These are phyloP conservation scores for Aricia artaxerxes DNA, from an alignment of 2,888 invertebrate species.

Conservation along the genomic window DNA sequence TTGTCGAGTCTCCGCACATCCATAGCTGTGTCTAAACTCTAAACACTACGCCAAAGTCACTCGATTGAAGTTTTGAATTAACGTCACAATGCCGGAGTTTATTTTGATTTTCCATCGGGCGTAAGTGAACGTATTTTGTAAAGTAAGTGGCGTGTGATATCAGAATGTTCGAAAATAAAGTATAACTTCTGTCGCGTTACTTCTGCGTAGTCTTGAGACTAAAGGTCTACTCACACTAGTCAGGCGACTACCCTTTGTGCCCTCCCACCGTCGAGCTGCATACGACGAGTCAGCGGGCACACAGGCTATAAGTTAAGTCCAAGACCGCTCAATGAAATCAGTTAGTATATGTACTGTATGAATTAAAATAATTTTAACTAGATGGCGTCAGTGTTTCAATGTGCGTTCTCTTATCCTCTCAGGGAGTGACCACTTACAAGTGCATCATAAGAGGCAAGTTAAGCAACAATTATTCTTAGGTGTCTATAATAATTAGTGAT, in stretches of 20 bases:
- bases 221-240: conserved; percentile 28
- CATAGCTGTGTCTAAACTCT: not conserved
- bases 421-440: not conserved
- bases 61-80: too few relatives aligned
- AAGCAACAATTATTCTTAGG: conserved; percentile 32
- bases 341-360: conserved; percentile 15
- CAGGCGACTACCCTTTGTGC: conserved; percentile 5
- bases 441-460: conserved; percentile 4
- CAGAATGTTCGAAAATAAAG: too few relatives aligned
- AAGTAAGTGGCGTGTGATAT: too few relatives aligned
- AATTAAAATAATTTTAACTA: conserved; percentile 17
- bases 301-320: conserved; percentile 18
- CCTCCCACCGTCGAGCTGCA: conserved; percentile 27
- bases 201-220: not conserved
- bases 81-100: not conserved
- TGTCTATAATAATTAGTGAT: conserved; percentile 32
- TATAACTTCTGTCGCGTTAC: not conserved
- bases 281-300: conserved; percentile 15
- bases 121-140: too few relatives aligned
- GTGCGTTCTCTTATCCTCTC: conserved; percentile 1
- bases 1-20: conserved; percentile 15
- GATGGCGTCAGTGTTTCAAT: conserved; percentile 26
- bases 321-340: conserved; percentile 28
- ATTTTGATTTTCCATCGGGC: too few relatives aligned
- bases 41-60: not conserved